Conservation (phyloP, 2,797 vertebrate species). For the Mycteria americana region DNA sequence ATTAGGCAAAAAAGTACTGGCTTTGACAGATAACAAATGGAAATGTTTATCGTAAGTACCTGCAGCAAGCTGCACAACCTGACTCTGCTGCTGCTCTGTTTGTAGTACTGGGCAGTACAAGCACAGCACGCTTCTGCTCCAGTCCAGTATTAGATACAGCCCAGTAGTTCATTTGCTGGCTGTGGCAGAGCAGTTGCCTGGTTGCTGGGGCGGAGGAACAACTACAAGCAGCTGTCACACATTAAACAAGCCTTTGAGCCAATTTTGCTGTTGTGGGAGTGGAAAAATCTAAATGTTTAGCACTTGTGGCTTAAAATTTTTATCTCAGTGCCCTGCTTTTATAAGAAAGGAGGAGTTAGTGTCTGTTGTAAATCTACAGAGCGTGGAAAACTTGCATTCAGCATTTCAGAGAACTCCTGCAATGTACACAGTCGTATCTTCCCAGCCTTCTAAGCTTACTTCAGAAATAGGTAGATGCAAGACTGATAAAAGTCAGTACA, state of each 20-base stretch:
- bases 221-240: too few species aligned
- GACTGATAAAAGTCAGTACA: background rate
- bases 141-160: rapidly evolving
- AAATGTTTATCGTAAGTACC: background rate
- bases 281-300: background rate
- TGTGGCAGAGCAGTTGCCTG: background rate
- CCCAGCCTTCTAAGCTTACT: background rate
- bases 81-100: background rate
- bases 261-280: background rate
- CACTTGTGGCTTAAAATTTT: background rate
- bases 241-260: background rate
- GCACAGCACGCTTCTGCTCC: background rate
- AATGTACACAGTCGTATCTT: rapidly evolving
- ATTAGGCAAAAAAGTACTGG: background rate
- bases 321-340: background rate
- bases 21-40: background rate
- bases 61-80: background rate
- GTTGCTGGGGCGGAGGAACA: background rate
- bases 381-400: background rate
- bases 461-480: background rate
- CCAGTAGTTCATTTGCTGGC: background rate
- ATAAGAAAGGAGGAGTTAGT: background rate
- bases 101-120: rapidly evolving
- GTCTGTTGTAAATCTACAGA: background rate
- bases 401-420: background rate